phyloP scores from a whole-genome alignment of 2,888 invertebrate species.

The Thysanoteuthis rhombus region DNA sequence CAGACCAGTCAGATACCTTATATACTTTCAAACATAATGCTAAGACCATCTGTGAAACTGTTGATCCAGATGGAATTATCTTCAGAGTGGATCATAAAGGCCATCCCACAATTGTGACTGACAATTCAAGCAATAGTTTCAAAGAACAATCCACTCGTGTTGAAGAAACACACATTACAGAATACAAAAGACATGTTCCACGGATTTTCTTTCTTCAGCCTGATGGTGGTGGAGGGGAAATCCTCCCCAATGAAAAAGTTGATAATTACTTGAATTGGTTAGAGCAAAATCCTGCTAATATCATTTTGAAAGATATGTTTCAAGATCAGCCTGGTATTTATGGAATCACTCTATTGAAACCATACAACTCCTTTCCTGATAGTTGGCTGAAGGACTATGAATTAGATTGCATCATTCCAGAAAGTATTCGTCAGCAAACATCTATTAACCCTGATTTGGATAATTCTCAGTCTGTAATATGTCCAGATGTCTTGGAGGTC shows the following conservation, averaged over 20 bases:
- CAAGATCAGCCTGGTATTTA: constrained; percentile 64
- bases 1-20: constrained; percentile 44
- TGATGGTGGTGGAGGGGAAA: constrained; percentile 65
- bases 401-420: constrained; percentile 63
- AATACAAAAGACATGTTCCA: constrained; percentile 63
- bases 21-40: constrained; percentile 63
- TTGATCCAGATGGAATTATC: constrained; percentile 62
- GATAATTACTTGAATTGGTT: constrained; percentile 61
- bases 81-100: constrained; percentile 64
- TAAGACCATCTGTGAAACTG: constrained; percentile 60
- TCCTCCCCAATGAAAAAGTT: constrained; percentile 64
- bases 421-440: constrained; percentile 62
- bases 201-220: constrained; percentile 64
- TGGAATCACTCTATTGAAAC: constrained; percentile 64
- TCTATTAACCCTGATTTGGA: constrained; percentile 44
- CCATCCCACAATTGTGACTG: constrained; percentile 54
- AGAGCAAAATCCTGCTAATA: constrained; percentile 63
- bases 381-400: constrained; percentile 64
- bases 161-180: constrained; percentile 38
- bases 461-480: constrained; percentile 58
- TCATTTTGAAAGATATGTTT: constrained; percentile 63
- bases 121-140: constrained; percentile 45
- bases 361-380: constrained; percentile 57
- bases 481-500: constrained; percentile 61
- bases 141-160: constrained; percentile 48